These are phyloP conservation scores for Cataglyphis hispanica DNA, from an alignment of 1,140 invertebrate species.

Conservation along the genomic window DNA sequence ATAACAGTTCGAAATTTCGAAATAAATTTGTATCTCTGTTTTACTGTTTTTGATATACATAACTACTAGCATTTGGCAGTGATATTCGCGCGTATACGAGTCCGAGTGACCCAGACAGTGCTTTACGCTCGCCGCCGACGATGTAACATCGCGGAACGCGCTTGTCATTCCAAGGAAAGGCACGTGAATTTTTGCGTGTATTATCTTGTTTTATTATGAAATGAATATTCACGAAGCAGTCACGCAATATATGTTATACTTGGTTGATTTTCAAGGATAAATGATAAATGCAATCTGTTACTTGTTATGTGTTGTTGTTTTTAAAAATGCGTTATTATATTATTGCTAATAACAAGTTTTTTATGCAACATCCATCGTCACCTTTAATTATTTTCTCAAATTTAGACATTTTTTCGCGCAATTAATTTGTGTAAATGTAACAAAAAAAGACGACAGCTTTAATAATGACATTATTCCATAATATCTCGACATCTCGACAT, in stretches of 20 bases:
- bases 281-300: not conserved
- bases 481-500: not conserved
- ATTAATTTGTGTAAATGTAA: not conserved
- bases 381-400: conserved; percentile 13
- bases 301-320: not conserved
- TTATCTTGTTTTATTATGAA: not conserved
- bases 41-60: conserved; percentile 84
- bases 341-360: not conserved
- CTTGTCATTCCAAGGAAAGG: conserved; percentile 70
- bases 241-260: not conserved
- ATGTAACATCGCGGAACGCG: conserved; percentile 72
- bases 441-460: not conserved
- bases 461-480: conserved; percentile 15
- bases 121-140: conserved; percentile 67
- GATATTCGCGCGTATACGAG: conserved; percentile 73
- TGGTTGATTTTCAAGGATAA: not conserved
- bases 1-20: conserved; percentile 79
- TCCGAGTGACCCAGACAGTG: conserved; percentile 66
- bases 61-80: conserved; percentile 84
- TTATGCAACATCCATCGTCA: not conserved
- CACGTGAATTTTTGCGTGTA: not conserved
- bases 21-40: conserved; percentile 85
- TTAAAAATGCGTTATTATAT: conserved; percentile 11
- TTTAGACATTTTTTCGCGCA: not conserved
- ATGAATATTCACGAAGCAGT: not conserved